A percentile compares a stretch with the other conserved stretches of the same genome.
Evolutionary conservation across 2,113 vertebrate species (phyloP).

Genomic region (Romanogobio albipinnatus): DNA sequence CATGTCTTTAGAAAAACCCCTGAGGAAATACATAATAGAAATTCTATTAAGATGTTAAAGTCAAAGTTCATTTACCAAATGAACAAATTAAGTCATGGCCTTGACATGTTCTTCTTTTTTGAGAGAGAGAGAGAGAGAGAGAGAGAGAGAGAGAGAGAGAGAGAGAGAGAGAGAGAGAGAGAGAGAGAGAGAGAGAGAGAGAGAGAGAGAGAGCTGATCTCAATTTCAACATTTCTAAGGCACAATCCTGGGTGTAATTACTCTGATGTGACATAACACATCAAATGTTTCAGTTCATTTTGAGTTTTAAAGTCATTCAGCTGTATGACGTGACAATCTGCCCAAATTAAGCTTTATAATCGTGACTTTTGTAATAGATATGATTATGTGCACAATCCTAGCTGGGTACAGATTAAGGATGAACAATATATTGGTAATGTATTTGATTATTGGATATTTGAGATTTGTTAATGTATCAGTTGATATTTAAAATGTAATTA

Average conservation of each 20-base stretch:
- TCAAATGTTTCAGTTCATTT: neutral
- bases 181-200: too few relatives aligned
- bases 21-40: neutral
- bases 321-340: neutral
- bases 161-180: too few relatives aligned
- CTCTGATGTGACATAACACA: neutral
- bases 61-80: conserved; percentile 5
- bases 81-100: neutral
- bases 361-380: neutral
- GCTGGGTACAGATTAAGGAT: neutral
- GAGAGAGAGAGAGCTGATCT: neutral
- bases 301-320: neutral
- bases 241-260: neutral
- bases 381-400: neutral
- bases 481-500: neutral
- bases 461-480: neutral
- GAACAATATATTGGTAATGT: neutral
- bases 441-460: neutral
- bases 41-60: conserved; percentile 3
- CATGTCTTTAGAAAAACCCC: conserved; percentile 1
- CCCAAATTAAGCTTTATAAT: neutral
- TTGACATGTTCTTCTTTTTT: neutral
- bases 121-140: too few relatives aligned
- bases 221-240: neutral
- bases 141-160: too few relatives aligned